A percentile compares a stretch with the other conserved stretches of the same genome.
Conservation (phyloP, 2,113 vertebrate genomes). For the Nothobranchius furzeri region DNA sequence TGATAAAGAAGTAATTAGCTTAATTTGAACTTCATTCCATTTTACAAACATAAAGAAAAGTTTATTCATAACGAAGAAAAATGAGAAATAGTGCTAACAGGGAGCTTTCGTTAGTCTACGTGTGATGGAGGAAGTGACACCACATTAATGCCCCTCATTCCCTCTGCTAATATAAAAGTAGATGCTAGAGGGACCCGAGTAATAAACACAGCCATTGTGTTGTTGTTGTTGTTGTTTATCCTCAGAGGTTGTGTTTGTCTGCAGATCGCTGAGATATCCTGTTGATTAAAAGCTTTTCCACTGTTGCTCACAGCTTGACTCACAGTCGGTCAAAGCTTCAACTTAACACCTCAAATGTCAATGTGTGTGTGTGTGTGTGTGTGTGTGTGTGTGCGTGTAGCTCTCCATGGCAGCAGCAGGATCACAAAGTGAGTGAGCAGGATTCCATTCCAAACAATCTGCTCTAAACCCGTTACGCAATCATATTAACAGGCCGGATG, state of each 20-base stretch:
- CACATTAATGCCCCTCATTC: slow-evolving; percentile 23
- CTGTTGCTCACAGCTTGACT: slow-evolving; percentile 10
- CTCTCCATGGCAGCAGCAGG: slow-evolving; percentile 52
- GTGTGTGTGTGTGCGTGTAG: slow-evolving; percentile 30
- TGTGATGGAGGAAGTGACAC: slow-evolving; percentile 24
- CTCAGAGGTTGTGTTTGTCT: background rate
- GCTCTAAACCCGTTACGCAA: slow-evolving; percentile 69
- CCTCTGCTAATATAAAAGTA: slow-evolving; percentile 45
- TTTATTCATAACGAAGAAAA: no score
- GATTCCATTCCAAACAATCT: slow-evolving; percentile 72
- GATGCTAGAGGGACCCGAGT: slow-evolving; percentile 26
- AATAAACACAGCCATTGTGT: slow-evolving; percentile 28
- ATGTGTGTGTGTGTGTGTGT: slow-evolving; percentile 8
- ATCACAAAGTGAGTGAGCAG: slow-evolving; percentile 43
- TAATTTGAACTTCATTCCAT: no score
- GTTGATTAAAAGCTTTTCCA: slow-evolving; percentile 17
- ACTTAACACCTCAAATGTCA: slow-evolving; percentile 32
- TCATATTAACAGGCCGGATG: slow-evolving; percentile 65
- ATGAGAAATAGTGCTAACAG: no score
- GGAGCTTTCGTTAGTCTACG: background rate
- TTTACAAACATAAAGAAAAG: no score
- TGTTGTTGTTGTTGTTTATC: slow-evolving; percentile 17
- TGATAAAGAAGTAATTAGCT: no score
- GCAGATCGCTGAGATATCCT: background rate
- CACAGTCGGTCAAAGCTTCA: slow-evolving; percentile 13